Conservation (phyloP, 2,113 vertebrate genomes). For the Bettongia penicillata region DNA sequence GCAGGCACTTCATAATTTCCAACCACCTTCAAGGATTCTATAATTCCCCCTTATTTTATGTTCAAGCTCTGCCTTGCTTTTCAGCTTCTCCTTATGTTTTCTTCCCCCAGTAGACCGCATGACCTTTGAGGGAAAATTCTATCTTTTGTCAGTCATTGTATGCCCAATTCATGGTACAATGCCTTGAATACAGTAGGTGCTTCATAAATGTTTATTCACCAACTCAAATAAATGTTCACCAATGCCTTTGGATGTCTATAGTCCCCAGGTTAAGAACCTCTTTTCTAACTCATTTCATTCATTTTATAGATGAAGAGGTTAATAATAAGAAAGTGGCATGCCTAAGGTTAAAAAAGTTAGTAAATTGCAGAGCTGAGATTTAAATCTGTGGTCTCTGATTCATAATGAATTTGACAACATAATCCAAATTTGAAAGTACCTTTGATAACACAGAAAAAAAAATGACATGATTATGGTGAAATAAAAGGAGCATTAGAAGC, state of each 20-base stretch:
- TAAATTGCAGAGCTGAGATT: neutral
- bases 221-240: neutral
- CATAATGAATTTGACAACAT: neutral
- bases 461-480: neutral
- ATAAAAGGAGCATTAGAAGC: neutral
- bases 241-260: neutral
- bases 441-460: neutral
- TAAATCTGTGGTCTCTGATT: neutral
- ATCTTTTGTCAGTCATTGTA: neutral
- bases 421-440: neutral
- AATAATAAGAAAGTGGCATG: neutral
- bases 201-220: neutral
- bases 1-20: neutral
- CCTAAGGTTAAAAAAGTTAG: neutral
- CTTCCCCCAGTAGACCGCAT: neutral
- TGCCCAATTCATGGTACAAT: neutral
- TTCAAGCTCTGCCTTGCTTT: neutral
- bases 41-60: neutral
- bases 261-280: neutral
- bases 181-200: neutral
- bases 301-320: neutral
- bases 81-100: neutral
- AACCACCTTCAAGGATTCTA: neutral
- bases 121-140: neutral
- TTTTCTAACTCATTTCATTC: neutral